Percentiles rank a stretch among this genome's conserved stretches.
Evolutionary conservation across 1,140 invertebrate genomes (phyloP).

Genomic region (Saxidomus purpurata): DNA sequence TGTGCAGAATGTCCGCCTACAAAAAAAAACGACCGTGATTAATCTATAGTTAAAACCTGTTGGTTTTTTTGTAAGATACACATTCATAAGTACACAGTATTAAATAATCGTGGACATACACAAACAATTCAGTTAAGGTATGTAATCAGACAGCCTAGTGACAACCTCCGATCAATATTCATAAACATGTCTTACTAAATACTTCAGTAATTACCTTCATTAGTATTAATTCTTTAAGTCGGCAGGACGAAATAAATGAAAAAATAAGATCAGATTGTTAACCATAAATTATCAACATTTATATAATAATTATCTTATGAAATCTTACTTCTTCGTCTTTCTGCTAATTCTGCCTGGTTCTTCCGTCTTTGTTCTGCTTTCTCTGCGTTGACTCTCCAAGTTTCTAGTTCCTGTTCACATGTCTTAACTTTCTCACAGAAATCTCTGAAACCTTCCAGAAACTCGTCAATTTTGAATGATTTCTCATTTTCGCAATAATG

Average conservation of each 20-base stretch:
- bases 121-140: too few species aligned
- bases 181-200: too few species aligned
- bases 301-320: too few species aligned
- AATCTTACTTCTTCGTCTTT: slow-evolving; percentile 10
- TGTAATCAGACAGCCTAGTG: too few species aligned
- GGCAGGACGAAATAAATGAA: too few species aligned
- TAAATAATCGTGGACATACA: too few species aligned
- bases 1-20: neutral
- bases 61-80: neutral
- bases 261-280: too few species aligned
- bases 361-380: slow-evolving; percentile 34
- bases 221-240: too few species aligned
- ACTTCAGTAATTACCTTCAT: too few species aligned
- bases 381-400: slow-evolving; percentile 43
- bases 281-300: too few species aligned
- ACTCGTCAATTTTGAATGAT: slow-evolving; percentile 85
- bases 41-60: neutral
- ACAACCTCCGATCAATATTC: too few species aligned
- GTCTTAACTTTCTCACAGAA: slow-evolving; percentile 84
- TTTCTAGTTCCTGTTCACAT: slow-evolving; percentile 79
- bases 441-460: slow-evolving; percentile 81
- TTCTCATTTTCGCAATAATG: slow-evolving; percentile 85
- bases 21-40: neutral
- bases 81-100: neutral
- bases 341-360: slow-evolving; percentile 15